phyloP scores from a whole-genome alignment of 1,140 invertebrate species.

The Apolygus lucorum region DNA sequence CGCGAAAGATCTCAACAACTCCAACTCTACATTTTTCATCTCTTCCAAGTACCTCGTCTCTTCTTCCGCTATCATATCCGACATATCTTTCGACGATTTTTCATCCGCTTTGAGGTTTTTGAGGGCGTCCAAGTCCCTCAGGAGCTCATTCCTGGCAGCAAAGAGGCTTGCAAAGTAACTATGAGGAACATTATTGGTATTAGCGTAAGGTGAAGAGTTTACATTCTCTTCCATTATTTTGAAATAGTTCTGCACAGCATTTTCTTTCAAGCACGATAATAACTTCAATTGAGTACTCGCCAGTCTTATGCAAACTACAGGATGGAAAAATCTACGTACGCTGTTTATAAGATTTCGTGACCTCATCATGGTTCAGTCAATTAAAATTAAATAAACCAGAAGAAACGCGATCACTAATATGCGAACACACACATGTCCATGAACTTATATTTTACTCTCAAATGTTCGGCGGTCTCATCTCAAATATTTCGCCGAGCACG shows the following conservation, averaged over 20 bases:
- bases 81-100: background rate
- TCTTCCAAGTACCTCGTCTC: background rate
- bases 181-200: background rate
- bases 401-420: no score
- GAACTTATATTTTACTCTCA: no score
- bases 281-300: background rate
- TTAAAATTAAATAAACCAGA: no score
- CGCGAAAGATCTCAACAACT: conserved; percentile 15
- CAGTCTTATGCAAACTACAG: no score
- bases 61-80: background rate
- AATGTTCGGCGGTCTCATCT: no score
- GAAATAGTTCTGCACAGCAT: background rate
- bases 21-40: background rate
- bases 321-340: no score
- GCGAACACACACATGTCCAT: no score
- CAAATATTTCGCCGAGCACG: no score
- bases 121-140: background rate
- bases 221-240: background rate
- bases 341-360: no score
- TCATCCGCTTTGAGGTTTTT: background rate
- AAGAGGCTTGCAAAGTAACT: background rate
- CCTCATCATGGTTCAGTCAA: no score
- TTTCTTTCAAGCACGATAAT: background rate
- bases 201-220: background rate
- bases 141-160: background rate